These are phyloP conservation scores for Xylocampa areola DNA, from an alignment of 2,888 invertebrate genomes.

Conservation along the genomic window DNA sequence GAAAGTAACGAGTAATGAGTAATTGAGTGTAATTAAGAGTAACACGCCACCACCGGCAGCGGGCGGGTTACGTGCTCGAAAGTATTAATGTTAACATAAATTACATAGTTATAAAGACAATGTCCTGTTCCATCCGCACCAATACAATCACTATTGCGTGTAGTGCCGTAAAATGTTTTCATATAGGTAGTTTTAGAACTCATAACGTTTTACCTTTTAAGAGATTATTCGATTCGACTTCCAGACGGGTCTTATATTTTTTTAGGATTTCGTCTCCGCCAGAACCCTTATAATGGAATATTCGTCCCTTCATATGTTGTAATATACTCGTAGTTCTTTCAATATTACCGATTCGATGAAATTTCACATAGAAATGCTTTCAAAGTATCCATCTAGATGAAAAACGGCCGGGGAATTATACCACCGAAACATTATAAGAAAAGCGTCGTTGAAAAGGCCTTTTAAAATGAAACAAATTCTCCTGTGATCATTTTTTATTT, in stretches of 20 bases:
- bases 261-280: constrained; percentile 43
- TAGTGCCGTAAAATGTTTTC: neutral
- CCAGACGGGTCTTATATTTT: constrained; percentile 41
- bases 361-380: constrained; percentile 42
- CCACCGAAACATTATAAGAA: constrained; percentile 27
- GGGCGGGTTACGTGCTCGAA: constrained; percentile 22
- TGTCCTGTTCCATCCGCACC: constrained; percentile 6
- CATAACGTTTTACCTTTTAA: constrained; percentile 45
- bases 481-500: constrained; percentile 53
- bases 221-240: constrained; percentile 32
- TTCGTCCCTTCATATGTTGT: constrained; percentile 48
- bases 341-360: constrained; percentile 39
- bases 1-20: constrained; percentile 55
- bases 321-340: constrained; percentile 32
- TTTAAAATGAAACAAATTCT: constrained; percentile 49
- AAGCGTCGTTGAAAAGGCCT: constrained; percentile 26
- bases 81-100: constrained; percentile 31
- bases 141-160: constrained; percentile 3
- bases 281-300: constrained; percentile 48
- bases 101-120: constrained; percentile 22
- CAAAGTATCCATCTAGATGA: constrained; percentile 18
- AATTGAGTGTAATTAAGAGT: constrained; percentile 53
- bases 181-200: constrained; percentile 20
- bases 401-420: constrained; percentile 24
- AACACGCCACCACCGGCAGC: constrained; percentile 42